Evolutionary conservation across 1,140 invertebrate genomes (phyloP).

Genomic region (Drosophila takahashii): DNA sequence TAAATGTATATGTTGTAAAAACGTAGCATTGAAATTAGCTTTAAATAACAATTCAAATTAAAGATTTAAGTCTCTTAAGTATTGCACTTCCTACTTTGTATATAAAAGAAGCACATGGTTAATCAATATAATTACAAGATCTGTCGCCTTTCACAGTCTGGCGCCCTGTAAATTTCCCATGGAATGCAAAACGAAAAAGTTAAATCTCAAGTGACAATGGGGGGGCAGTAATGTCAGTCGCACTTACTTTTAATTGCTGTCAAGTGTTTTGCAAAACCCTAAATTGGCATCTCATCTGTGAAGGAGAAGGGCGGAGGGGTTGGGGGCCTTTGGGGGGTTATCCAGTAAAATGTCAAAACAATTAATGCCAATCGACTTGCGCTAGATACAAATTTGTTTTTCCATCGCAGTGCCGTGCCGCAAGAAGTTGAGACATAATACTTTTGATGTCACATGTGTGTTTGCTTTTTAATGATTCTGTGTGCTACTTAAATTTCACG

Average conservation of each 20-base stretch:
- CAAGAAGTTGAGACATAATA: slow-evolving; percentile 28
- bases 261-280: slow-evolving; percentile 42
- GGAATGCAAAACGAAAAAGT: slow-evolving; percentile 30
- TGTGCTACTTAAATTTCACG: slow-evolving; percentile 62
- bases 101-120: slow-evolving; percentile 2
- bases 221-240: slow-evolving; percentile 4
- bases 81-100: too few relatives aligned
- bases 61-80: too few relatives aligned
- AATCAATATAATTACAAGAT: slow-evolving; percentile 11
- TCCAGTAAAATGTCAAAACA: slow-evolving; percentile 58
- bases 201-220: slow-evolving; percentile 19
- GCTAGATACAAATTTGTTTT: slow-evolving; percentile 40
- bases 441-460: slow-evolving; percentile 66
- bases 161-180: slow-evolving; percentile 39
- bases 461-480: slow-evolving; percentile 60
- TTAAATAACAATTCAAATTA: not conserved
- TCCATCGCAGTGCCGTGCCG: not conserved
- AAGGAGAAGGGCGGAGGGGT: not conserved
- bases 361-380: slow-evolving; percentile 66
- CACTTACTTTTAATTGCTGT: slow-evolving; percentile 37
- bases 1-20: not conserved
- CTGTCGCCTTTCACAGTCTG: slow-evolving; percentile 43
- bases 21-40: not conserved
- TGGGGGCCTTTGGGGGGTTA: slow-evolving; percentile 11
- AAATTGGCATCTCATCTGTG: slow-evolving; percentile 27